Base-by-base conservation (phyloP, 2,797 vertebrate species). In the Chloroceryle inda region DNA sequence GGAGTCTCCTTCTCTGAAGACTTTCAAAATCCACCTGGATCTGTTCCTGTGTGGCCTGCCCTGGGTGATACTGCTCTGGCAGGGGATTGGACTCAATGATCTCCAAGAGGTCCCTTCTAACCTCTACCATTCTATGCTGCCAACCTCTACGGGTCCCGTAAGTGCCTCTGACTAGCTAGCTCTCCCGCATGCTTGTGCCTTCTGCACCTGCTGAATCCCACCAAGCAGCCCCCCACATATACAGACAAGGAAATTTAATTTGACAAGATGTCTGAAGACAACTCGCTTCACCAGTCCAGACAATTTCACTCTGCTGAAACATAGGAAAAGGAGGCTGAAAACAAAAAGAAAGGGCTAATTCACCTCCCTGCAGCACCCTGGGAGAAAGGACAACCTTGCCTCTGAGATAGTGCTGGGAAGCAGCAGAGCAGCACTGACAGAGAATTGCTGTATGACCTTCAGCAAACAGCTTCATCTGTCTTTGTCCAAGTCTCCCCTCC, bases 211-310 rank as follows among this genome's bases (percentile, higher is more conserved):
- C 52, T 23, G 73, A 49, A 40, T 88, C 68, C 75, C 61, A 45
- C 61, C 49, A n/a, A 3, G 0, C 19, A 42, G 88, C 44, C 63
- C 44, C 68, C 58, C 1, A 0, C 22, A 10, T 0, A 0, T 23
- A 73, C 16, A n/a, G 38, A 44, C 10, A 19, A 37, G 47, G 23
- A n/a, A 85, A 83, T 68, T 58, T 71, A 63, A 83, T 72, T 61
- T 85, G 59, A 79, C 74, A 89, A 79, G 55, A 56, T 50, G 49
- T 49, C 44, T 49, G 78, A 85, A 94, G 63, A 6, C 61, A 80
- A 7, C 62, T 77, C 58, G 53, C 61, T 94, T 91, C 78, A 80
- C 33, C 40, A 24, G 49, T 64, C 84, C 62, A 58, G 63, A 42
- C 45, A 82, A 75, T 80, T 85, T 26, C 53, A 74, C 22, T 85